Evolutionary conservation across 1,140 invertebrate species (phyloP).

Genomic region (Macrosteles quadrilineatus): DNA sequence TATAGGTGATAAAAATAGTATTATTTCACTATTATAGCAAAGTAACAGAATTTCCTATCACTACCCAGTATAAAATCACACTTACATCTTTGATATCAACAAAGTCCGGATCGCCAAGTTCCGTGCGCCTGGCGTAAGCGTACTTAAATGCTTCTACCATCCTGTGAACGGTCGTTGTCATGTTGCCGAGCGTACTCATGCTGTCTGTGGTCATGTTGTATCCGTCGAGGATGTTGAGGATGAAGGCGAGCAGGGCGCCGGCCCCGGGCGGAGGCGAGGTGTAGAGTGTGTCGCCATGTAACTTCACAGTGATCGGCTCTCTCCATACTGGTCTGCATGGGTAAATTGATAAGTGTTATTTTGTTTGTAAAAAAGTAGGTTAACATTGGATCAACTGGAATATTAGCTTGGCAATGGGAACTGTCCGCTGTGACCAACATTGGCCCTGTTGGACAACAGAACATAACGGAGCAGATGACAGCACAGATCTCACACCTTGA

Average conservation of each 20-base stretch:
- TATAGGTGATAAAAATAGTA: too few relatives aligned
- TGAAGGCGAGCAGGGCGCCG: slow-evolving; percentile 76
- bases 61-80: too few relatives aligned
- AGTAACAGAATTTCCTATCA: too few relatives aligned
- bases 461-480: too few relatives aligned
- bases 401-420: too few relatives aligned
- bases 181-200: slow-evolving; percentile 56
- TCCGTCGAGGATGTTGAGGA: slow-evolving; percentile 79
- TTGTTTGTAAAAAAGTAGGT: too few relatives aligned
- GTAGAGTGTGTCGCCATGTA: slow-evolving; percentile 65
- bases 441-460: too few relatives aligned
- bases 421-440: too few relatives aligned
- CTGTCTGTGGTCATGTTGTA: slow-evolving; percentile 63
- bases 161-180: slow-evolving; percentile 75
- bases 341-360: too few relatives aligned
- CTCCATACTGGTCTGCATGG: slow-evolving; percentile 65
- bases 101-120: slow-evolving; percentile 82
- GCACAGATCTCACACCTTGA: too few relatives aligned
- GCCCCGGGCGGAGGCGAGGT: slow-evolving; percentile 76
- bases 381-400: too few relatives aligned
- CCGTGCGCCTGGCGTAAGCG: slow-evolving; percentile 80
- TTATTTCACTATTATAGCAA: too few relatives aligned
- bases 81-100: slow-evolving; percentile 64
- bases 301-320: slow-evolving; percentile 59
- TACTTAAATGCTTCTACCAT: slow-evolving; percentile 92